Evolutionary conservation across 2,113 vertebrate genomes (phyloP), one percentile per base, ranked within the genome.

Genomic region (Coregonus clupeaformis): DNA sequence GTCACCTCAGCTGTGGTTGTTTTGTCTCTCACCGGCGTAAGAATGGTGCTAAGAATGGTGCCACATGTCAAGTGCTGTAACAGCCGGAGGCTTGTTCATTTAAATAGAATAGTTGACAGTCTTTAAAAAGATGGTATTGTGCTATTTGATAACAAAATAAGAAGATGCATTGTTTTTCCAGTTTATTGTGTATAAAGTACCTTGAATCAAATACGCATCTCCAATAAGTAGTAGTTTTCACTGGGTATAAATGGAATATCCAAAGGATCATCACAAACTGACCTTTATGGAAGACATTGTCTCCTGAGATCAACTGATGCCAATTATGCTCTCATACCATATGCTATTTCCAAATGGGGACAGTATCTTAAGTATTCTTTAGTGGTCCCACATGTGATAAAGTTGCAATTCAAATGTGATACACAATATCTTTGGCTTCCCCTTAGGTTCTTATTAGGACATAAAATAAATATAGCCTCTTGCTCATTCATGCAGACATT

Each of bases 391-490:
- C 74, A 59, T 80, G 72, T 63, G 77, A 90, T 87, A 90, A 80
- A 69, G 82, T 90, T 87, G 69, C 78, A 84, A 90, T 89, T 88
- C 88, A 88, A 82, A 85, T 76, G 64, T 80, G 90, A 87, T 72
- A 93, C 87, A 82, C 75, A 81, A 92, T 91, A 89, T 74, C 77
- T 73, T 68, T 85, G 83, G 80, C 77, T 74, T 86, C 77, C 73
- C 67, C 82, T 78, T 82, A 75, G 65, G 74, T 83, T 84, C 92
- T 89, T 91, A 90, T 89, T 90, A 83, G 90, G 89, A 82, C 85
- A 71, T 88, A 89, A 87, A 87, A 68, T 84, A 92, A 91, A 91
- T 89, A 92, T 91, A 91, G 90, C 75, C 74, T 65, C 12, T 52
- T 67, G 45, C 69, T 77, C 72, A 72, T 30, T 67, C 83, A 87